Percentiles rank a stretch among this genome's conserved stretches.
These are phyloP conservation scores for Metopia argyrocephala DNA, from an alignment of 2,888 invertebrate genomes.

Conservation along the genomic window DNA sequence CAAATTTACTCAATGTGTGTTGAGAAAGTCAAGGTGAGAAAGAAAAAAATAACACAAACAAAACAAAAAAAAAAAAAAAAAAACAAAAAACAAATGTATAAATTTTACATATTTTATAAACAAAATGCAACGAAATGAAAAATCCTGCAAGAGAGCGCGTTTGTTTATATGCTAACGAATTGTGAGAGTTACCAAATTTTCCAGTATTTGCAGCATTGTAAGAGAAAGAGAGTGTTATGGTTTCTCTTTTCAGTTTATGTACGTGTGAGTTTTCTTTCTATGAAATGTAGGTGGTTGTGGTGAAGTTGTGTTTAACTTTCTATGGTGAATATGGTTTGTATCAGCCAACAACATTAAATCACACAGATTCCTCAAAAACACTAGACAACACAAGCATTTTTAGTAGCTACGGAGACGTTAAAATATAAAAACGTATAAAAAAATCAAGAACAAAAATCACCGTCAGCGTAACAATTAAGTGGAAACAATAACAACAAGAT, in stretches of 20 bases:
- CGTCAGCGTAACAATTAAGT: neutral
- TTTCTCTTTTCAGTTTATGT: slow-evolving; percentile 6
- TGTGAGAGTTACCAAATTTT: neutral
- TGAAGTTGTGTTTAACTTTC: slow-evolving; percentile 43
- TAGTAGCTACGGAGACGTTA: slow-evolving; percentile 55
- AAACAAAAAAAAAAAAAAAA: too few species aligned
- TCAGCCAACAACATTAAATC: slow-evolving; percentile 7
- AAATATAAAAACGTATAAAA: slow-evolving; percentile 48
- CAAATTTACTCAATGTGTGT: too few species aligned
- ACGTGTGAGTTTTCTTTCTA: neutral
- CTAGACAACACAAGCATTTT: slow-evolving; percentile 33
- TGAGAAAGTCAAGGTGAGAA: slow-evolving; percentile 52
- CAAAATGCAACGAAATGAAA: slow-evolving; percentile 11
- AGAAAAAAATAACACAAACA: slow-evolving; percentile 12
- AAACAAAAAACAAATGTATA: neutral
- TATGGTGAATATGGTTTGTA: slow-evolving; percentile 52
- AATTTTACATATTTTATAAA: slow-evolving; percentile 29
- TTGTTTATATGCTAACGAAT: neutral
- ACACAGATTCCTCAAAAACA: slow-evolving; percentile 29
- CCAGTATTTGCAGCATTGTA: neutral
- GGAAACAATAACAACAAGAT: neutral
- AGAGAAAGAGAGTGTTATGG: neutral
- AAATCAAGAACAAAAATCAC: neutral
- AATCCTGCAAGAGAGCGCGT: slow-evolving; percentile 26
- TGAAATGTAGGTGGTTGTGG: slow-evolving; percentile 49